Base-by-base conservation (phyloP, 2,797 vertebrate genomes). In the Crocidura indochinensis region DNA sequence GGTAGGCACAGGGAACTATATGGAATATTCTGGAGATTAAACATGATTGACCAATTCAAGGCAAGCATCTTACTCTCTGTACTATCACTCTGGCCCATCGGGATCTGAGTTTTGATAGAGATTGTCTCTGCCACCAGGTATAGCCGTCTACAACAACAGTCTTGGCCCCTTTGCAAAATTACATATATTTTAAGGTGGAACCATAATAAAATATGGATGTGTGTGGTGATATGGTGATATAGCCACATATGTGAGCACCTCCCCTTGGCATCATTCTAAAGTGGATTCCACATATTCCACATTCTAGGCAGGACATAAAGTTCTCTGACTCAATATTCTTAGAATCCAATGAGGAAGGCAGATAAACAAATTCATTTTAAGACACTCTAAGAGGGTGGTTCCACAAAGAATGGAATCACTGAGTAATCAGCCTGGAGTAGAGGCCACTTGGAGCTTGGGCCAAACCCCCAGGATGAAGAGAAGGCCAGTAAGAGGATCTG, bases 241-340 rank as follows among this genome's bases (percentile, higher is more conserved):
- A 1, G 0, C 2, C 56, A 10, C 0, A 20, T 10, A 6, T 10
- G n/a, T 1, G 0, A 1, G 6, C 46, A 22, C 4, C 9, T 53
- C 11, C 51, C 51, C 51, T 53, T 14, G 51, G 51, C 51, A 53
- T 53, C 51, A 14, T 53, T 53, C 51, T 53, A 53, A 53, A 14
- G 51, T 53, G 51, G 17, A 53, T 14, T 12, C 51, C 51, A 53
- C 51, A 53, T 14, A 53, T 53, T 12, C 12, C 11, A 24, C 2
- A 20, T 26, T 26, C 73, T 22, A 24, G 0, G 77, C 67, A n/a
- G 24, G 51, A 62, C 20, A 38, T 26, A 4, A 0, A 4, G 10
- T 56, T 8, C 73, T 71, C 27, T 1, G 27, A 27, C 47, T 24
- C 2, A 12, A 76, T 47, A 31, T 8, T 53, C 68, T 83, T 11